Base-by-base conservation (phyloP, 1,140 invertebrate genomes). In the Batillaria attramentaria region DNA sequence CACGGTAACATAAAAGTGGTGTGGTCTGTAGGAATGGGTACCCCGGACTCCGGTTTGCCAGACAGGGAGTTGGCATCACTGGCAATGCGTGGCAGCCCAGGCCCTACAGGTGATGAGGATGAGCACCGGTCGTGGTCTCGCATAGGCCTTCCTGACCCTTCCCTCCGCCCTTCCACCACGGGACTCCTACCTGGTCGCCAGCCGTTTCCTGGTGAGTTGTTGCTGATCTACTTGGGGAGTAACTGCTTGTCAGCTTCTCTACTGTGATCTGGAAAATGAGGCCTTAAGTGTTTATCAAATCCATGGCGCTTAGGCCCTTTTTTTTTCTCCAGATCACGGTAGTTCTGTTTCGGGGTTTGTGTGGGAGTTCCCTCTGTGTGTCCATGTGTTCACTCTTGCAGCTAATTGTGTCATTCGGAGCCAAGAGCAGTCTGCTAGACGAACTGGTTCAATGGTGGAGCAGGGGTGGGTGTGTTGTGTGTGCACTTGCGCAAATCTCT, bases 71-170 rank as follows among this genome's bases (percentile, higher is more conserved):
- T 70, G 39, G 66, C 66, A 33, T 69, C 66, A 13, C 6, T 41
- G 6, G 28, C 35, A 24, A 24, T 41, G 16, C 35, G 35, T 35
- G 66, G 37, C 10, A 5, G 16, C 35, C 13, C 43, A 42, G 5
- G 6, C 8, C 24, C 8, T 10, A 42, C 41, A 2, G 68, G 28
- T 0, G 68, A 70, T 24, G 41, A 42, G 35, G 68, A 70, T 46
- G 68, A 70, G 41, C 68, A 70, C 68, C 43, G 68, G 42, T 39
- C 68, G n/a, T 70, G 68, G 68, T 70, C 68, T 3, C 68, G 68
- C 24, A 70, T 70, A 39, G 68, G 68, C 50, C 68, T 70, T 24
- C 68, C 68, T 46, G 68, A 70, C 42, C 24, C 68, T 13, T 41
- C 37, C 35, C 16, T 69, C 20, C 68, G 42, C 1, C 68, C 41